These are phyloP conservation scores for Lampris incognitus DNA, from an alignment of 2,113 vertebrate genomes.

Conservation along the genomic window DNA sequence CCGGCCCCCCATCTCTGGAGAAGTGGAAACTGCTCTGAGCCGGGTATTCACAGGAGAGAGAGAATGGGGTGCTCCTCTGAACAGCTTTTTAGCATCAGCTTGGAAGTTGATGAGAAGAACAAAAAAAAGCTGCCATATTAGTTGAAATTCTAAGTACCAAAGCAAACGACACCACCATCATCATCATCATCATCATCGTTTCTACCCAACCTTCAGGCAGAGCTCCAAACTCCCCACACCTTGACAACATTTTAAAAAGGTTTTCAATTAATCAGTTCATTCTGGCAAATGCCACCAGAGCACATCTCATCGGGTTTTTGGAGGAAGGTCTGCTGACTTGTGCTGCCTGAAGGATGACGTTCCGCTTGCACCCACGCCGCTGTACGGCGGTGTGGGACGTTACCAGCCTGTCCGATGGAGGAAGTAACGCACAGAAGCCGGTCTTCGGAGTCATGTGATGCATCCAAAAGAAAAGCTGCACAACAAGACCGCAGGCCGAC, in stretches of 20 bases:
- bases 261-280: not conserved
- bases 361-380: not conserved
- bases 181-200: not conserved
- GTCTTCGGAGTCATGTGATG: constrained; percentile 36
- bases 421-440: constrained; percentile 25
- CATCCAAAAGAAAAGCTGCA: constrained; percentile 38
- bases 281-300: not conserved
- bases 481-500: constrained; percentile 2
- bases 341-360: not conserved
- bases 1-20: too few species aligned
- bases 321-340: constrained; percentile 1
- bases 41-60: not conserved
- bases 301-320: constrained; percentile 1
- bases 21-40: not conserved
- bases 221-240: not conserved
- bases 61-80: constrained; percentile 18
- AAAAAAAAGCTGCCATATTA: constrained; percentile 11
- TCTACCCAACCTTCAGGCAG: constrained; percentile 6
- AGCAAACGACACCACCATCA: not conserved
- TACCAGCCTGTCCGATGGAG: not conserved
- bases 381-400: constrained; percentile 9
- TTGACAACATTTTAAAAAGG: not conserved
- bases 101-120: not conserved
- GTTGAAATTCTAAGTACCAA: constrained; percentile 5
- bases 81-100: not conserved